Evolutionary conservation across 37 sponge, comb jelly and placozoan genomes (phyloP).

Genomic region (Cladorhizidae sp.): DNA sequence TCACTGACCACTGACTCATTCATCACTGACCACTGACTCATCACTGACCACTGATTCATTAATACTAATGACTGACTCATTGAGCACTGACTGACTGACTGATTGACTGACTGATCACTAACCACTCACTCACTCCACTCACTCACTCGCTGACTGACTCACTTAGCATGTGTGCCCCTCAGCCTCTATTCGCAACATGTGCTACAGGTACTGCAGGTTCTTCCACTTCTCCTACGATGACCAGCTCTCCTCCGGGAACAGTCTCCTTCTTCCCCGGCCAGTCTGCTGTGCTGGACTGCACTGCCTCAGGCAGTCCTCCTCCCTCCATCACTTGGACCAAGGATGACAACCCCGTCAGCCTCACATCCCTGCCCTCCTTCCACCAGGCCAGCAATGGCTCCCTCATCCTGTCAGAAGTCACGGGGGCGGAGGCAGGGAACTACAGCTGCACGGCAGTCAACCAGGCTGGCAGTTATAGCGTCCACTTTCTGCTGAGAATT

Average conservation of each 20-base stretch:
- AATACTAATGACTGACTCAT: no score
- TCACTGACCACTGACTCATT: no score
- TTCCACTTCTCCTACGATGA: background rate
- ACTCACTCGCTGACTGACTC: no score
- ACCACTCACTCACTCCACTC: no score
- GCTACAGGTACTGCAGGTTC: background rate
- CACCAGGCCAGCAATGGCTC: slow-evolving; percentile 10
- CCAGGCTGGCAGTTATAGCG: background rate
- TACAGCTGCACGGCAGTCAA: slow-evolving; percentile 22
- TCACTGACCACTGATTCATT: no score
- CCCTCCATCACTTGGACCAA: slow-evolving; percentile 30
- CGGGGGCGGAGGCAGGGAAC: background rate
- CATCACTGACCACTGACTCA: no score
- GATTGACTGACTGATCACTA: no score
- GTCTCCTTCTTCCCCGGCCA: background rate
- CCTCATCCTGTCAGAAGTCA: background rate
- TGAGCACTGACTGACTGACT: no score
- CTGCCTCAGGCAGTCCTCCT: slow-evolving; percentile 19
- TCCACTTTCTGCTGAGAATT: background rate
- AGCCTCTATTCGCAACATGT: background rate
- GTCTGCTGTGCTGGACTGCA: slow-evolving; percentile 19
- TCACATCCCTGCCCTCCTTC: background rate
- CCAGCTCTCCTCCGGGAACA: background rate
- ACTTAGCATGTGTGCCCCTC: no score
- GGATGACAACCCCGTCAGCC: background rate